Evolutionary conservation across 1,140 invertebrate species (phyloP), one percentile per base, ranked within the genome.

Genomic region (Maniola jurtina): DNA sequence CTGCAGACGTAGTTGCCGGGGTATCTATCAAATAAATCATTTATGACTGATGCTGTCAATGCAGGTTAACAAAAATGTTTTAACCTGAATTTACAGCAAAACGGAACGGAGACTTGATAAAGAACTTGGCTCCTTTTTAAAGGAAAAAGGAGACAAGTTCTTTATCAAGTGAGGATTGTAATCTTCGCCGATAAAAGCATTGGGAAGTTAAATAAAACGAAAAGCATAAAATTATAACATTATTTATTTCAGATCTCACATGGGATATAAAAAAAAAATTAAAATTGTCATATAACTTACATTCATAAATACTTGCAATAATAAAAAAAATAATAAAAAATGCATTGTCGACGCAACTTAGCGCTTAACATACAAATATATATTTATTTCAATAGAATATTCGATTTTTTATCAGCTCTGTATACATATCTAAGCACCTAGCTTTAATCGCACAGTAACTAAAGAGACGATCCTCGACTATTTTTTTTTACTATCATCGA

Each of bases 171-270:
- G 25, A 25, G 25, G 25, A 25, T 25, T 25, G 25, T 25, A 25
- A 25, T 1, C 25, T 25, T 25, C 25, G 25, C 4, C 25, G 25
- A 25, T 25, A 25, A 25, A 25, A 45, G 2, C 9, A 45, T 11
- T 13, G 13, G 42, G 42, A 11, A n/a, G 9, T 45, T 45, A 13
- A 66, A 76, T 62, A 64, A 72, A 70, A 77, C 57, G 69, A 25
- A 4, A 25, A 70, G n/a, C 42, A 61, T 66, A 68, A 68, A 74
- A 73, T 78, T 74, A 75, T 59, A 76, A 80, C 63, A 79, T 73
- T n/a, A 72, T 80, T 79, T 80, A 80, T 82, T 81, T 55, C 82
- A 84, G 80, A 84, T 84, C 80, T 82, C 61, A 70, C 60, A 68
- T 75, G 63, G 34, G 65, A 76, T 71, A 77, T 68, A 76, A 70